Percentiles rank a stretch among this genome's conserved stretches.
Conservation (phyloP, 2,797 vertebrate genomes). For the Eulemur albifrons region DNA sequence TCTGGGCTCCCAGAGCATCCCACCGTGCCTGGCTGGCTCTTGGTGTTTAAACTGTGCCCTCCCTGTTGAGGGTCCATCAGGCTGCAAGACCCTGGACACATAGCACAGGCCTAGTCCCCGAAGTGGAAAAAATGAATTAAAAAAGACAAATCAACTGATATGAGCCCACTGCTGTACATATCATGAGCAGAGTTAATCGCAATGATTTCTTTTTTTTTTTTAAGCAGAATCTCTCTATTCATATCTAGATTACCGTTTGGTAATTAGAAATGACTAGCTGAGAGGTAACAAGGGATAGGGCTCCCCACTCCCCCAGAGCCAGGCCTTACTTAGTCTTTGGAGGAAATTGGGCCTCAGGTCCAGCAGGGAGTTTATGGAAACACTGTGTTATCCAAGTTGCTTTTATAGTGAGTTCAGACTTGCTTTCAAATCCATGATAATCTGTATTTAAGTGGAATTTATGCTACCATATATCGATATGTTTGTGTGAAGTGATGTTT, state of each 20-base stretch:
- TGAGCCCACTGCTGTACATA: not conserved
- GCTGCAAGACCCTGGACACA: not conserved
- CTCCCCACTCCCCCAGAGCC: rapidly evolving
- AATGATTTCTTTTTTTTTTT: not conserved
- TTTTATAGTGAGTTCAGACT: not conserved
- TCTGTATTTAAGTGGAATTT: not conserved
- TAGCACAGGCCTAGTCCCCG: not conserved
- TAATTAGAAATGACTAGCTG: not conserved
- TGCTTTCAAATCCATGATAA: not conserved
- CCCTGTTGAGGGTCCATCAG: no score
- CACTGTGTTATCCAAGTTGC: not conserved
- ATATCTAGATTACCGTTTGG: not conserved
- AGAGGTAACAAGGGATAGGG: not conserved
- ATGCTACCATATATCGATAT: not conserved
- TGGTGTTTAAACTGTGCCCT: not conserved
- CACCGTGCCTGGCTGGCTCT: not conserved
- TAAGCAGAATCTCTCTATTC: not conserved
- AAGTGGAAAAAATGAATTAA: not conserved
- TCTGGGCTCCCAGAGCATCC: not conserved
- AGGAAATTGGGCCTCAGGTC: not conserved
- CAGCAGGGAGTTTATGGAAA: not conserved
- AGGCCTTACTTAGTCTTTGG: not conserved
- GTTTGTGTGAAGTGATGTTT: not conserved
- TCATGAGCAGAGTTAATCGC: not conserved
- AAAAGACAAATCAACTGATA: not conserved